Percentiles rank a stretch among this genome's conserved stretches.
Evolutionary conservation across 1,140 invertebrate genomes (phyloP).

Genomic region (Apis laboriosa): DNA sequence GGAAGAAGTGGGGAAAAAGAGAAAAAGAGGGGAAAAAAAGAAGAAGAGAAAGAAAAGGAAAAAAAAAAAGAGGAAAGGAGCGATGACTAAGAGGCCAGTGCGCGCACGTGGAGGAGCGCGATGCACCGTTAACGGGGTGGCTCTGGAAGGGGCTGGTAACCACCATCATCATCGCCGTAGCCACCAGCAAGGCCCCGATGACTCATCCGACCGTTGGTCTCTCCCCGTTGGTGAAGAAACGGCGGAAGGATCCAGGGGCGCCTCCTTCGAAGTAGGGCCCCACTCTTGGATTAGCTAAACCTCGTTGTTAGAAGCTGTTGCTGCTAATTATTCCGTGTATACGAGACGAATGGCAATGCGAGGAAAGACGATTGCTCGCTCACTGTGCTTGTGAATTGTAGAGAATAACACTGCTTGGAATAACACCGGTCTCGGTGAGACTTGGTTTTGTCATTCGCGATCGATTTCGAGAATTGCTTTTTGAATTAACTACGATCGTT

Average conservation of each 20-base stretch:
- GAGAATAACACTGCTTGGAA: too few relatives aligned
- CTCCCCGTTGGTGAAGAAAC: constrained; percentile 25
- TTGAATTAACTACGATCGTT: too few relatives aligned
- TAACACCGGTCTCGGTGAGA: too few relatives aligned
- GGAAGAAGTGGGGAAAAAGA: not conserved
- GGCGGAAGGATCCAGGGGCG: constrained; percentile 41
- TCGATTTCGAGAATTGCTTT: too few relatives aligned
- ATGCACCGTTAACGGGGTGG: constrained; percentile 60
- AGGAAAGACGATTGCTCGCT: not conserved
- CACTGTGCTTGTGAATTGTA: constrained; percentile 35
- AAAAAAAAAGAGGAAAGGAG: not conserved
- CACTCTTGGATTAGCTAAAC: constrained; percentile 66
- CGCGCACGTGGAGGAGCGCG: constrained; percentile 44
- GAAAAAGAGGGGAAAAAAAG: not conserved
- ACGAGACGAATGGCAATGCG: constrained; percentile 34
- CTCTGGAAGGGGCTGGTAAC: constrained; percentile 53
- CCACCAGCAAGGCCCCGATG: constrained; percentile 59
- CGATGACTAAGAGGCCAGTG: constrained; percentile 57
- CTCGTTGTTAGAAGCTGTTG: constrained; percentile 72
- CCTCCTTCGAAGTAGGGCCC: constrained; percentile 39
- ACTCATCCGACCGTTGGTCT: constrained; percentile 63
- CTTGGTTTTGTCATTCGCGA: too few relatives aligned
- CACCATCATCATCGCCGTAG: constrained; percentile 53
- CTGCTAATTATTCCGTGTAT: constrained; percentile 67
- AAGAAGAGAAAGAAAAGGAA: not conserved